A percentile compares a stretch with the other conserved stretches of the same genome.
These are phyloP conservation scores for Danaus plexippus DNA, from an alignment of 1,140 invertebrate species.

Conservation along the genomic window DNA sequence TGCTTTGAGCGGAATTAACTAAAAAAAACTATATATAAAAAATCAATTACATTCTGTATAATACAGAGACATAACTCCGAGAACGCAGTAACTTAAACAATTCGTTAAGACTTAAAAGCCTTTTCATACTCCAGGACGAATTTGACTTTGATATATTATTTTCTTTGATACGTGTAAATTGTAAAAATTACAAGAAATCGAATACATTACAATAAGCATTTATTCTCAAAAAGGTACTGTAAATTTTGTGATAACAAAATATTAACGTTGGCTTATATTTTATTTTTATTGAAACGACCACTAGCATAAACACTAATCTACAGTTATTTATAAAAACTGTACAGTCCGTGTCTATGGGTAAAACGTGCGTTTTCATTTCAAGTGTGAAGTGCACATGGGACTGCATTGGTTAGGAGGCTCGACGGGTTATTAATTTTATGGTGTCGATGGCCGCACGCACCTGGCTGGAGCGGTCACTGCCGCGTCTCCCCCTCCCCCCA, in stretches of 20 bases:
- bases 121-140: constrained; percentile 25
- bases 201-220: too few species aligned
- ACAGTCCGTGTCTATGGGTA: too few species aligned
- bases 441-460: constrained; percentile 68
- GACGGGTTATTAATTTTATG: constrained; percentile 70
- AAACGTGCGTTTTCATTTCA: constrained; percentile 1
- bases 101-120: constrained; percentile 35
- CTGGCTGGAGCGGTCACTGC: constrained; percentile 65
- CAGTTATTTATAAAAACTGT: too few species aligned
- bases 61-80: constrained; percentile 41
- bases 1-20: constrained; percentile 21
- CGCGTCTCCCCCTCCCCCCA: constrained; percentile 22
- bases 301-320: background rate
- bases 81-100: constrained; percentile 40
- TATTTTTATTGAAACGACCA: constrained; percentile 5
- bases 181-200: too few species aligned
- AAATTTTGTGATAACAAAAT: too few species aligned
- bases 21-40: constrained; percentile 29
- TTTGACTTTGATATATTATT: too few species aligned
- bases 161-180: too few species aligned
- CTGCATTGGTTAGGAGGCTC: constrained; percentile 63
- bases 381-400: constrained; percentile 48
- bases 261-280: background rate
- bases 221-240: too few species aligned
- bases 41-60: constrained; percentile 40